Percentiles rank a stretch among this genome's conserved stretches.
Conservation (phyloP, 2,797 vertebrate genomes). For the Pangasius macronema region DNA sequence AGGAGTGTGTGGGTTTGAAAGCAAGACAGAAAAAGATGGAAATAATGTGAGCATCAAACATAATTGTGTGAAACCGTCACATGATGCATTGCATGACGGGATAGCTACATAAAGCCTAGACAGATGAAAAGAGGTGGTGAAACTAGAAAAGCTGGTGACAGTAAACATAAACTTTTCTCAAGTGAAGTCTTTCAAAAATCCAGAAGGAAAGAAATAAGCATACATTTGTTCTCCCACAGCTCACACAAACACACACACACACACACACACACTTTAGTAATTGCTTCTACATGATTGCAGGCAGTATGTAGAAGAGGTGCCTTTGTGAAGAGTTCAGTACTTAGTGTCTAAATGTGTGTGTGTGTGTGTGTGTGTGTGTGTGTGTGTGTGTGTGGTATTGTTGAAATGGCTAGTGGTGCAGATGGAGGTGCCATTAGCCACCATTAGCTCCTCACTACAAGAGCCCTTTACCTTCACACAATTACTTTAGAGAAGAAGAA, state of each 20-base stretch:
- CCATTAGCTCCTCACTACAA: conserved; percentile 75
- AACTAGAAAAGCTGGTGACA: neutral
- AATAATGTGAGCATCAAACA: conserved; percentile 22
- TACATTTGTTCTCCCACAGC: neutral
- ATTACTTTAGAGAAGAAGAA: conserved; percentile 65
- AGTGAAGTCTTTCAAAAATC: conserved; percentile 16
- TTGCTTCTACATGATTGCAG: conserved; percentile 34
- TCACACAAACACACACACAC: neutral
- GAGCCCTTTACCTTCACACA: conserved; percentile 74
- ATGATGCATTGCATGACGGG: conserved; percentile 19
- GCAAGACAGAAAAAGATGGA: neutral
- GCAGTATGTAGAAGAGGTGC: conserved; percentile 30
- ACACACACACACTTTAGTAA: conserved; percentile 30
- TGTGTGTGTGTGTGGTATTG: neutral
- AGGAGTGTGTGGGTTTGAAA: conserved; percentile 6
- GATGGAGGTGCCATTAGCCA: conserved; percentile 77
- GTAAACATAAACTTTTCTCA: conserved; percentile 6
- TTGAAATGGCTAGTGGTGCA: conserved; percentile 50
- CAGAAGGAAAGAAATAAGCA: neutral
- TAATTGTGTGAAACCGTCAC: neutral
- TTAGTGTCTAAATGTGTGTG: conserved; percentile 46
- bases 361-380: conserved; percentile 6
- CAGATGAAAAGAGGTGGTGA: neutral
- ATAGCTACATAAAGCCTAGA: neutral
- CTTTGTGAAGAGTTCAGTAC: conserved; percentile 40